Percentiles rank a stretch among this genome's conserved stretches.
Conservation (phyloP, 2,888 invertebrate species). For the Megalurothrips usitatus region DNA sequence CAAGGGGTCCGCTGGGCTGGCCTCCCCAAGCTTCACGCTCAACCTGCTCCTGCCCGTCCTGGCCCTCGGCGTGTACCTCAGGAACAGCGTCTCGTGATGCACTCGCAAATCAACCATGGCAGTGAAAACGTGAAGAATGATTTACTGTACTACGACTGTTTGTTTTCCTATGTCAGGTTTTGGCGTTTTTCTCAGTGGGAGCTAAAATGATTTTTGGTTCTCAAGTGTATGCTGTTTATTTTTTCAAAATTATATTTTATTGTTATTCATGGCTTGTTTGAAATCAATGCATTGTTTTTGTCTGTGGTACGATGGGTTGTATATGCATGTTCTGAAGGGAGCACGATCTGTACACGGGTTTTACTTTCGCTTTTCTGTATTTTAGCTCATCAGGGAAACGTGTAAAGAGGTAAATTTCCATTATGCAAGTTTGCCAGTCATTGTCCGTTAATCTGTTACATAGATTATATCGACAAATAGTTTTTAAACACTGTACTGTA, state of each 20-base stretch:
- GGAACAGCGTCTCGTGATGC: not conserved
- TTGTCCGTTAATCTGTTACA: not conserved
- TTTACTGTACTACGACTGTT: too few species aligned
- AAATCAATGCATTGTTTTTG: too few species aligned
- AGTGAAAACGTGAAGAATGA: not conserved
- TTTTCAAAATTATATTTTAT: not conserved
- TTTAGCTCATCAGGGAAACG: not conserved
- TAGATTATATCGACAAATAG: not conserved
- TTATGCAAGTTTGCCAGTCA: too few species aligned
- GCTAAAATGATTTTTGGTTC: not conserved
- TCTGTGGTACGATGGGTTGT: too few species aligned
- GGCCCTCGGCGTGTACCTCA: not conserved
- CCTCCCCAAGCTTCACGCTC: not conserved
- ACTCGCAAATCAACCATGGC: not conserved
- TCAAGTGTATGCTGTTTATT: not conserved
- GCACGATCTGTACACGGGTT: not conserved
- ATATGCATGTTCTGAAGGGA: not conserved
- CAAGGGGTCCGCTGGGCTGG: not conserved
- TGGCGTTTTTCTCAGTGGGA: not conserved
- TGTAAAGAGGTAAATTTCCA: not conserved
- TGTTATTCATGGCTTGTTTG: not conserved
- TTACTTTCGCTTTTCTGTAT: not conserved
- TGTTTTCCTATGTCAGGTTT: too few species aligned
- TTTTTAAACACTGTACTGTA: not conserved
- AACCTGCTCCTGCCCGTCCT: slow-evolving; percentile 10